Base-by-base conservation (phyloP, 2,797 vertebrate species). In the Spondyliosoma cantharus region DNA sequence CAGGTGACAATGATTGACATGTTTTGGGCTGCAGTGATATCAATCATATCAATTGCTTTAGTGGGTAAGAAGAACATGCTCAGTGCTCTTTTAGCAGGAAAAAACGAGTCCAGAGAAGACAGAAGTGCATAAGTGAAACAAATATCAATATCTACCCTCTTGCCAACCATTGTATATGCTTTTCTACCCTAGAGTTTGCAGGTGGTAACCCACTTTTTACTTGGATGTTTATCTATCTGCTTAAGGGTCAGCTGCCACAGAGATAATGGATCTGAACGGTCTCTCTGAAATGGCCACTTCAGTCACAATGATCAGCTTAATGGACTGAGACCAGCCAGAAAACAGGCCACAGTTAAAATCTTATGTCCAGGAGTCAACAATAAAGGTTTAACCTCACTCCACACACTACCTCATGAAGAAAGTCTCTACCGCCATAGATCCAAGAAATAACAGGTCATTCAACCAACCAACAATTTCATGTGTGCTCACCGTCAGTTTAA, bases 261-360 rank as follows among this genome's bases (percentile, higher is more conserved):
- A 56, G 27, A 67, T 71, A 66, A 71, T 66, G 56, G 43, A 60
- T 66, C 67, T 56, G 32, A 54, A 22, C 13, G 6, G 22, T 27
- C 32, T 63, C 22, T 43, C 24, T 62, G 27, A 54, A 76, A 61
- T 56, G 24, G 57, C 57, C 56, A 32, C 62, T 72, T 61, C 56
- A 71, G 25, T 16, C 29, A 42, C 27, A 61, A 25, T 14, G 19
- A 59, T 11, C 48, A 46, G 20, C 52, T 53, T 64, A 70, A 60
- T 60, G 67, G 54, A 62, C 60, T 8, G 42, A 49, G 29, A 66
- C 27, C 29, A 54, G 62, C 46, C 16, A 66, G 27, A 37, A 59
- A 63, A 64, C 32, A 25, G 48, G 5, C 14, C 29, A 17, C 24
- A 37, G 54, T 58, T 64, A 71, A 63, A 48, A 29, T 24, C 15